phyloP scores from a whole-genome alignment of 2,888 invertebrate genomes.

The Spilarctia lutea region DNA sequence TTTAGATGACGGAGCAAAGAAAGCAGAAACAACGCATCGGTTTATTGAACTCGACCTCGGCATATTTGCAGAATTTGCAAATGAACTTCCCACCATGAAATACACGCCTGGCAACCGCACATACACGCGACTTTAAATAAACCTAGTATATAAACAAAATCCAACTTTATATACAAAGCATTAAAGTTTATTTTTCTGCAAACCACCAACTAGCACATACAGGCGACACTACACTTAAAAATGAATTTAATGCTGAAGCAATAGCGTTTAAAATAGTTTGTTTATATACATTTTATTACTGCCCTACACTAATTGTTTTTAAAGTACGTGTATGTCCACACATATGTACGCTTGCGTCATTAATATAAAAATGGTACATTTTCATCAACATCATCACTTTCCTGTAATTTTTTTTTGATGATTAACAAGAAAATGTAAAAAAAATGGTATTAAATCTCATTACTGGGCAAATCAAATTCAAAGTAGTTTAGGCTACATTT shows the following conservation, averaged over 20 bases:
- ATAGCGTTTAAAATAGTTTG: constrained; percentile 2
- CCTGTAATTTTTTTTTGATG: neutral
- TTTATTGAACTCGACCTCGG: constrained; percentile 92
- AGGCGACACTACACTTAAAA: constrained; percentile 2
- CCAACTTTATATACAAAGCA: constrained; percentile 3
- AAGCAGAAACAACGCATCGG: constrained; percentile 98
- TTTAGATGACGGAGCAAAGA: constrained; percentile 96
- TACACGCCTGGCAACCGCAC: constrained; percentile 44
- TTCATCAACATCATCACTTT: neutral
- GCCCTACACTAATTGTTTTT: neutral
- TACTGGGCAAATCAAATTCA: no score
- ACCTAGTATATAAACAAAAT: constrained; percentile 11
- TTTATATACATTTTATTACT: neutral
- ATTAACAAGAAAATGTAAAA: neutral
- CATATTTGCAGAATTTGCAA: constrained; percentile 88
- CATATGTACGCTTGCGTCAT: constrained; percentile 22
- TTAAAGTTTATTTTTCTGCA: constrained; percentile 12
- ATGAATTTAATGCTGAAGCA: neutral
- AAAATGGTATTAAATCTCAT: neutral
- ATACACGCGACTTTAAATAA: neutral
- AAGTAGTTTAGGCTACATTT: no score
- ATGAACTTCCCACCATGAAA: constrained; percentile 80
- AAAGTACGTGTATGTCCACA: constrained; percentile 15
- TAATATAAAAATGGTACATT: constrained; percentile 18
- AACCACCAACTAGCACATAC: neutral